A percentile compares a stretch with the other conserved stretches of the same genome.
Evolutionary conservation across 2,888 invertebrate genomes (phyloP).

Genomic region (Myopa testacea): DNA sequence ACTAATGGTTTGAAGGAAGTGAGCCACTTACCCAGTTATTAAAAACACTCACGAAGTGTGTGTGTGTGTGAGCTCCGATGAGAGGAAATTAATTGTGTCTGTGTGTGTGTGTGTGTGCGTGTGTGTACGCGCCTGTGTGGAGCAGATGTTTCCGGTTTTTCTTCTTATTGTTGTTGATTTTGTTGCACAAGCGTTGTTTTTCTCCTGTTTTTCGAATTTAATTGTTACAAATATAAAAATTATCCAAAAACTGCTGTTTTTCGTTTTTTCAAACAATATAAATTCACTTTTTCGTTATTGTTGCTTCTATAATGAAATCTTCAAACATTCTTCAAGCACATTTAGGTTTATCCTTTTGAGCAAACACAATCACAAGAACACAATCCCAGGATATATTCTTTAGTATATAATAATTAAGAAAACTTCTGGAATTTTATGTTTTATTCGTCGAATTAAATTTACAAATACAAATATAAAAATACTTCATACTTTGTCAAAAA

Average conservation of each 20-base stretch:
- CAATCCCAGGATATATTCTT: too few relatives aligned
- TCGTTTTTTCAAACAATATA: too few relatives aligned
- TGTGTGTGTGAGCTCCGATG: background rate
- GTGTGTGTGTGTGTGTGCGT: background rate
- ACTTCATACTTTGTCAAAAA: too few relatives aligned
- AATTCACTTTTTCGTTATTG: too few relatives aligned
- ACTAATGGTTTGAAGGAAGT: slow-evolving; percentile 26
- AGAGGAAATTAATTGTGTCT: background rate
- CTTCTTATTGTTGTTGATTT: background rate
- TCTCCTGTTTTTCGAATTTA: background rate
- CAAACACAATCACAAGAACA: too few relatives aligned
- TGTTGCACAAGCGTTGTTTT: slow-evolving; percentile 13
- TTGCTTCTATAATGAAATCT: too few relatives aligned
- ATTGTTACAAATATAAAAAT: background rate
- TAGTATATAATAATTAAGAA: too few relatives aligned
- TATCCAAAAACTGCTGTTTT: too few relatives aligned
- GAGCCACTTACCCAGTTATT: slow-evolving; percentile 6
- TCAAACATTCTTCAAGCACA: background rate
- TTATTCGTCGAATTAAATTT: too few relatives aligned
- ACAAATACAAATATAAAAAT: too few relatives aligned
- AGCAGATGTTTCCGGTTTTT: background rate
- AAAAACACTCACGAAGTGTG: slow-evolving; percentile 3
- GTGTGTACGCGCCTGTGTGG: background rate
- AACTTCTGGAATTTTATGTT: too few relatives aligned
- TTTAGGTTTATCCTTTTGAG: background rate